Percentiles rank a stretch among this genome's conserved stretches.
phyloP scores from a whole-genome alignment of 2,888 invertebrate species.

The Sinelater perroti region DNA sequence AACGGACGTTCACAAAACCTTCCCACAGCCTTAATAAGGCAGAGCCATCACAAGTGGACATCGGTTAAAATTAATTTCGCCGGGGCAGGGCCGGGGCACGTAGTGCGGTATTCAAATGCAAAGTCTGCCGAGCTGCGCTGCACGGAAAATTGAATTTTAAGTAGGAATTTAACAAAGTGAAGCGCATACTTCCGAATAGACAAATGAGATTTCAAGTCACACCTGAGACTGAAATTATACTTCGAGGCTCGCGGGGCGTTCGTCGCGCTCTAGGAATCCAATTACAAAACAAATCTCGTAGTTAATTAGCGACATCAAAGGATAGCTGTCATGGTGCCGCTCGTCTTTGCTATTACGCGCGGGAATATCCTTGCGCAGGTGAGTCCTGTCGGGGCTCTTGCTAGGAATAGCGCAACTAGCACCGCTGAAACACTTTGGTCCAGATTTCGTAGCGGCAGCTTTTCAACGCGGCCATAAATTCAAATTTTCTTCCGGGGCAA shows the following conservation, averaged over 20 bases:
- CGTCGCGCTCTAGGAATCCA: slow-evolving; percentile 4
- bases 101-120: slow-evolving; percentile 1
- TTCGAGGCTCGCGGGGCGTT: slow-evolving; percentile 2
- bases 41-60: no score
- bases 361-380: no score
- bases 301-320: slow-evolving; percentile 7
- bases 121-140: not conserved
- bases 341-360: no score
- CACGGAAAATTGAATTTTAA: slow-evolving; percentile 12
- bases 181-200: slow-evolving; percentile 8
- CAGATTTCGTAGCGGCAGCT: not conserved
- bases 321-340: no score
- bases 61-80: no score
- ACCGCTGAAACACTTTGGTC: no score
- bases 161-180: slow-evolving; percentile 5
- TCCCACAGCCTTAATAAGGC: no score
- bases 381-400: no score
- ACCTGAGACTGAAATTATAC: slow-evolving; percentile 18
- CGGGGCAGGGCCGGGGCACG: not conserved
- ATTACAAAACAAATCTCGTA: slow-evolving; percentile 11
- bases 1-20: no score
- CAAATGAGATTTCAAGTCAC: slow-evolving; percentile 13
- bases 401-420: no score
- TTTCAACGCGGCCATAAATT: not conserved
- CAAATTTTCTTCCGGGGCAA: slow-evolving; percentile 1